A percentile compares a stretch with the other conserved stretches of the same genome.
phyloP scores from a whole-genome alignment of 1,140 invertebrate species.

The Drosophila nannoptera region DNA sequence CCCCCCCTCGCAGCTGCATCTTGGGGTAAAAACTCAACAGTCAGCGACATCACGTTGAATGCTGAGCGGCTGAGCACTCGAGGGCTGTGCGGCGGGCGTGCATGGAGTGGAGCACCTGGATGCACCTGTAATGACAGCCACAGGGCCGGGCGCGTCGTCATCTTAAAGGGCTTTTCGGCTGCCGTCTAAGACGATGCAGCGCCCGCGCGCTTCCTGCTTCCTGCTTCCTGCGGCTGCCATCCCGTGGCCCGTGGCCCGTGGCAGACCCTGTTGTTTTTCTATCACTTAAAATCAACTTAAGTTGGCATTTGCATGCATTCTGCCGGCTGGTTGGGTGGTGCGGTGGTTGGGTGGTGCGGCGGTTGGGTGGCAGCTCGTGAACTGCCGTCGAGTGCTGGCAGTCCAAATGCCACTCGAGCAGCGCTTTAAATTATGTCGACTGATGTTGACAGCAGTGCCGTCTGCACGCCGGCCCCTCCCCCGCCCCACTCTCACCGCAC shows the following conservation, averaged over 20 bases:
- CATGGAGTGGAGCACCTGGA: not conserved
- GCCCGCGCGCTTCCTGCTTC: not conserved
- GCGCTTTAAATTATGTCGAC: constrained; percentile 73
- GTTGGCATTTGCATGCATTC: constrained; percentile 71
- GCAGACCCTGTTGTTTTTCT: constrained; percentile 57
- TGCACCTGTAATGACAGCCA: constrained; percentile 34
- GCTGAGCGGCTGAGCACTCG: constrained; percentile 59
- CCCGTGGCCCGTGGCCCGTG: too few species aligned
- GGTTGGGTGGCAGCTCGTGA: not conserved
- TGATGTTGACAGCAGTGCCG: constrained; percentile 43
- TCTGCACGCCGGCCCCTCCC: not conserved
- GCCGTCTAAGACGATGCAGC: constrained; percentile 22
- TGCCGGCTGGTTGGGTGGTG: not conserved
- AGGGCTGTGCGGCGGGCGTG: constrained; percentile 42
- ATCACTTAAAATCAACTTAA: constrained; percentile 78
- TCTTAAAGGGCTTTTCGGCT: constrained; percentile 35
- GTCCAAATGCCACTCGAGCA: constrained; percentile 73
- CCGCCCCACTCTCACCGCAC: not conserved
- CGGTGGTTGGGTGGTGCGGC: too few species aligned
- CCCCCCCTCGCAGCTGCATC: constrained; percentile 25
- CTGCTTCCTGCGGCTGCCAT: not conserved
- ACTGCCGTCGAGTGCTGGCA: constrained; percentile 69
- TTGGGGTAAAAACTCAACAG: constrained; percentile 61
- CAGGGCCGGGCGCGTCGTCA: constrained; percentile 14
- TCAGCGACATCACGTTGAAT: constrained; percentile 59